A percentile compares a stretch with the other conserved stretches of the same genome.
Conservation (phyloP, 2,888 invertebrate genomes). For the Caenorhabditis doughertyi region DNA sequence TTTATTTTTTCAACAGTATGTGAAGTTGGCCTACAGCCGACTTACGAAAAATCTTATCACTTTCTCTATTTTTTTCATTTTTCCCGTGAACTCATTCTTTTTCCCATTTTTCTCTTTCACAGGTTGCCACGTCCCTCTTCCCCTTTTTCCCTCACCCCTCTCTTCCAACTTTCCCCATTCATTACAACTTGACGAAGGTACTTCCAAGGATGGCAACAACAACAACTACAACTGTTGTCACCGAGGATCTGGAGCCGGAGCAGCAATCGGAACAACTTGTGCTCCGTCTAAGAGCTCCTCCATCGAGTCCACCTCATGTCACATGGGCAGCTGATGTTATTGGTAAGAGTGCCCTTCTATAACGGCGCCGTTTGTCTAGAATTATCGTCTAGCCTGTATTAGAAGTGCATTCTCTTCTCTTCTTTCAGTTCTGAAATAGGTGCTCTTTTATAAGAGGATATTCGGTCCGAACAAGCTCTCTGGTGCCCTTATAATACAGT, state of each 20-base stretch:
- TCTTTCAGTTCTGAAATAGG: not conserved
- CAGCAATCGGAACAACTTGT: conserved; percentile 47
- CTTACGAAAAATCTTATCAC: too few relatives aligned
- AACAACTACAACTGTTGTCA: not conserved
- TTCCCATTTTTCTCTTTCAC: not conserved
- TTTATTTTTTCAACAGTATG: too few relatives aligned
- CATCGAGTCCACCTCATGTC: conserved; percentile 67
- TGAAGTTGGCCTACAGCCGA: too few relatives aligned
- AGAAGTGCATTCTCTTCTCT: too few relatives aligned
- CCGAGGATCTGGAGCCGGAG: not conserved
- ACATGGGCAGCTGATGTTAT: conserved; percentile 75
- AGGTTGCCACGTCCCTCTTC: not conserved
- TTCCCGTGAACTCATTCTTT: not conserved
- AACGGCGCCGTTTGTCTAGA: too few relatives aligned
- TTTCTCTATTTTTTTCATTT: not conserved
- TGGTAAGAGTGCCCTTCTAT: too few relatives aligned
- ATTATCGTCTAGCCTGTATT: too few relatives aligned
- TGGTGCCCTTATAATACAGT: too few relatives aligned
- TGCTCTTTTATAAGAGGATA: not conserved
- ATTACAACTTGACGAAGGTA: too few relatives aligned
- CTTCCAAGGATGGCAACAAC: not conserved
- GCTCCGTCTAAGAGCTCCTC: conserved; percentile 58
- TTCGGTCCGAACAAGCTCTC: too few relatives aligned
- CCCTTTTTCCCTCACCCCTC: not conserved
- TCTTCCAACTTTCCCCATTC: not conserved